A percentile compares a stretch with the other conserved stretches of the same genome.
These are phyloP conservation scores for Synergus laeviventris DNA, from an alignment of 2,888 invertebrate species.

Conservation along the genomic window DNA sequence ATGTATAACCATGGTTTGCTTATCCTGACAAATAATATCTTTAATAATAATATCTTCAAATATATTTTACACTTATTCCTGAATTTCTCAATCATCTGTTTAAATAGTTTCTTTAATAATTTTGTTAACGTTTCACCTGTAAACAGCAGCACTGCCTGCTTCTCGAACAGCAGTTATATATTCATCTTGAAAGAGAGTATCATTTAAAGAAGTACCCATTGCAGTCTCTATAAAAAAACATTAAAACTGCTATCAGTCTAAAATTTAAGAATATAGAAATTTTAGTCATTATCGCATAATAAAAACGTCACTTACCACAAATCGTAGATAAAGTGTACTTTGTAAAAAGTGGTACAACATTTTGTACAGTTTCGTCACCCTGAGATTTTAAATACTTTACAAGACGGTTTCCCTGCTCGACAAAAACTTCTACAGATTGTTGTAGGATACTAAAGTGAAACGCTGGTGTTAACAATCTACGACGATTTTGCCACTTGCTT, in stretches of 20 bases:
- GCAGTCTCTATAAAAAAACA: constrained; percentile 78
- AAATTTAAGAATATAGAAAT: neutral
- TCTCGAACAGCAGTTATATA: constrained; percentile 32
- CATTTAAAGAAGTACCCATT: constrained; percentile 82
- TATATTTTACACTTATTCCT: neutral
- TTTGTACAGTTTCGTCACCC: constrained; percentile 56
- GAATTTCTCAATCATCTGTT: too few relatives aligned
- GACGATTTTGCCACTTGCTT: constrained; percentile 37
- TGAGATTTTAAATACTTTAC: constrained; percentile 62
- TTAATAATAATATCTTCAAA: neutral
- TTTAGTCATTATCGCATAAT: neutral
- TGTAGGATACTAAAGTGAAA: constrained; percentile 73
- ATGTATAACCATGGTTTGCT: constrained; percentile 46
- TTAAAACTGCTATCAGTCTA: neutral
- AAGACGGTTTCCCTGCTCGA: constrained; percentile 75
- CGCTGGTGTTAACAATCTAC: constrained; percentile 41
- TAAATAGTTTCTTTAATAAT: too few relatives aligned
- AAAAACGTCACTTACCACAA: constrained; percentile 77
- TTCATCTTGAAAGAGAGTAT: neutral
- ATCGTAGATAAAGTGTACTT: constrained; percentile 82
- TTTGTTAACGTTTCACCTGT: constrained; percentile 42
- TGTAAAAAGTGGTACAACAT: constrained; percentile 79
- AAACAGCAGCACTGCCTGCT: constrained; percentile 42
- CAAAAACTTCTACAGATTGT: constrained; percentile 72
- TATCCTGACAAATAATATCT: constrained; percentile 42